phyloP scores from a whole-genome alignment of 2,888 invertebrate genomes.

The Nomada hirtipes region DNA sequence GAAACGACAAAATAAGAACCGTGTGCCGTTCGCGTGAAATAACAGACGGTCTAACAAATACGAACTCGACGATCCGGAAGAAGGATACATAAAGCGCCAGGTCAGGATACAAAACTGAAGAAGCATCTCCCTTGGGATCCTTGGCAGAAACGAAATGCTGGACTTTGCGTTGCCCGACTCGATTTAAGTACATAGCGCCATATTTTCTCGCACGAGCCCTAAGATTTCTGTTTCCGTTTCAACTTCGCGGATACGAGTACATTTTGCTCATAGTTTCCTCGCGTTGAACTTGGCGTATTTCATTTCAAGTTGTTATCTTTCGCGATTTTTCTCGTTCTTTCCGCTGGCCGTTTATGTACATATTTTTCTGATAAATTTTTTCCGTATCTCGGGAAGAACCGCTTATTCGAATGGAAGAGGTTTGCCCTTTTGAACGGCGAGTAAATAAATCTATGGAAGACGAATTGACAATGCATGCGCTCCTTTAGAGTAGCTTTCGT shows the following conservation, averaged over 20 bases:
- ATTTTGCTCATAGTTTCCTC: constrained; percentile 24
- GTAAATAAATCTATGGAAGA: constrained; percentile 11
- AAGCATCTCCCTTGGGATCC: constrained; percentile 15
- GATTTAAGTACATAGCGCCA: constrained; percentile 48
- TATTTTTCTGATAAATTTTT: constrained; percentile 50
- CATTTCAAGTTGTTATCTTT: constrained; percentile 23
- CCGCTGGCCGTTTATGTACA: constrained; percentile 32
- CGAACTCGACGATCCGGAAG: constrained; percentile 35
- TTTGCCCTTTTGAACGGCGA: not conserved
- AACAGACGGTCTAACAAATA: constrained; percentile 36
- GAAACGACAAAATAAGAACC: not conserved
- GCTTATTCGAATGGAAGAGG: constrained; percentile 3
- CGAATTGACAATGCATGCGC: not conserved
- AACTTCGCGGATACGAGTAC: constrained; percentile 34
- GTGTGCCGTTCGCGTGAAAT: constrained; percentile 1
- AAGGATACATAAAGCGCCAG: not conserved
- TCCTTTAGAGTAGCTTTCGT: not conserved
- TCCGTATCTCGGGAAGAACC: not conserved
- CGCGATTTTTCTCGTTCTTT: not conserved
- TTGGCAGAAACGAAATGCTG: constrained; percentile 16
- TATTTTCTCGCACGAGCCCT: constrained; percentile 38
- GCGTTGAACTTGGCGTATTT: constrained; percentile 7
- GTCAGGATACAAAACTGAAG: not conserved
- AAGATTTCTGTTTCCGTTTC: constrained; percentile 38
- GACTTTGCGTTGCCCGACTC: constrained; percentile 19